Evolutionary conservation across 2,113 vertebrate species (phyloP).

Genomic region (Eurystomus gularis): DNA sequence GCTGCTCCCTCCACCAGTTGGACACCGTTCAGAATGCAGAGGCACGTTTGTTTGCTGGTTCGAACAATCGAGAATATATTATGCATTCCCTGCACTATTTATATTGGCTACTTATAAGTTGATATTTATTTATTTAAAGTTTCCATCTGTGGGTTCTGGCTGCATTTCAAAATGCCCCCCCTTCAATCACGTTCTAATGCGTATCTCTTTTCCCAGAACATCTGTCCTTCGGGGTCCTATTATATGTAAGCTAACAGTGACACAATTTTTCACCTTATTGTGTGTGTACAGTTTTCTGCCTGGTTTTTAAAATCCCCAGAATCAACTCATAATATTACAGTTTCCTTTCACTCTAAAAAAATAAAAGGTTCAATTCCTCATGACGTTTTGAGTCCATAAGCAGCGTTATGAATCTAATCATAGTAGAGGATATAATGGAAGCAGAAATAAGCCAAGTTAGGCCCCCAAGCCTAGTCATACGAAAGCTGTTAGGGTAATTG

Average conservation of each 20-base stretch:
- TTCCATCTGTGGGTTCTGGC: slow-evolving; percentile 23
- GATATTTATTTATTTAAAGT: not conserved
- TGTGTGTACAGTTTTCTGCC: not conserved
- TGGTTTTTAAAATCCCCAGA: not conserved
- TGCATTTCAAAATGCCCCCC: not conserved
- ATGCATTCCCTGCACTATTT: not conserved
- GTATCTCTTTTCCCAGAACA: not conserved
- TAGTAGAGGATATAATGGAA: too few relatives aligned
- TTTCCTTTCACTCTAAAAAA: not conserved
- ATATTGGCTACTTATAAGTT: not conserved
- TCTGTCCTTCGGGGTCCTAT: not conserved
- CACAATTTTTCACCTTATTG: not conserved
- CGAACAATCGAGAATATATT: not conserved
- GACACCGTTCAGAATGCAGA: not conserved
- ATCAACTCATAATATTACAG: not conserved
- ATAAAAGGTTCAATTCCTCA: not conserved
- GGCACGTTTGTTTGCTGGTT: not conserved
- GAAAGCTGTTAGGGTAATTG: too few relatives aligned
- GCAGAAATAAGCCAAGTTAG: too few relatives aligned
- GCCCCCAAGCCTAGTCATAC: too few relatives aligned
- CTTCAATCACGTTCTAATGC: not conserved
- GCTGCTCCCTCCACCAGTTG: not conserved
- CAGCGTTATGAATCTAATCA: too few relatives aligned
- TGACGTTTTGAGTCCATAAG: not conserved
- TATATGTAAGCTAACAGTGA: not conserved